phyloP scores from a whole-genome alignment of 2,113 vertebrate species.

The Poecile atricapillus region DNA sequence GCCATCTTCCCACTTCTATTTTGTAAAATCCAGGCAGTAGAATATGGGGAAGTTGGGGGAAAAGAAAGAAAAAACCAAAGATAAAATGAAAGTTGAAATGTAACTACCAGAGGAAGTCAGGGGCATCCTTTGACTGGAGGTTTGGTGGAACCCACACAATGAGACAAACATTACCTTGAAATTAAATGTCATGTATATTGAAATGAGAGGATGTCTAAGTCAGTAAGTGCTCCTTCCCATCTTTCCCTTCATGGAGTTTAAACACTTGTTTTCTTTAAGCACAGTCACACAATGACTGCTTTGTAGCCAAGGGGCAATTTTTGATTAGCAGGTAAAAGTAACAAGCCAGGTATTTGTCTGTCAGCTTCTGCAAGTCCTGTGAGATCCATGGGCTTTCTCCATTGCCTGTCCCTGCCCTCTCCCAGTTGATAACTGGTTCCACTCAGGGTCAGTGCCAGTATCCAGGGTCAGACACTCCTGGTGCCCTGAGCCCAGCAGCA shows the following conservation, averaged over 20 bases:
- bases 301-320: neutral
- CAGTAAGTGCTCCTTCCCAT: neutral
- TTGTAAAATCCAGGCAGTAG: neutral
- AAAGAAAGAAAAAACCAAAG: neutral
- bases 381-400: rapidly evolving
- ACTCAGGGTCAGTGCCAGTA: neutral
- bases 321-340: neutral
- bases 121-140: neutral
- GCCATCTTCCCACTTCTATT: rapidly evolving
- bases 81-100: neutral
- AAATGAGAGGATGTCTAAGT: neutral
- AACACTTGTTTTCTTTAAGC: neutral
- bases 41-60: neutral
- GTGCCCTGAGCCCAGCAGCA: neutral
- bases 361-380: neutral
- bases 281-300: neutral
- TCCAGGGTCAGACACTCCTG: neutral
- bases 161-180: neutral
- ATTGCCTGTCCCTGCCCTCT: neutral
- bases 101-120: neutral
- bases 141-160: neutral
- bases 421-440: neutral
- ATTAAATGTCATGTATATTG: neutral
- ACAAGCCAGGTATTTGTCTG: neutral
- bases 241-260: neutral